These are phyloP conservation scores for Allacma fusca DNA, from an alignment of 2,888 invertebrate genomes.

Conservation along the genomic window DNA sequence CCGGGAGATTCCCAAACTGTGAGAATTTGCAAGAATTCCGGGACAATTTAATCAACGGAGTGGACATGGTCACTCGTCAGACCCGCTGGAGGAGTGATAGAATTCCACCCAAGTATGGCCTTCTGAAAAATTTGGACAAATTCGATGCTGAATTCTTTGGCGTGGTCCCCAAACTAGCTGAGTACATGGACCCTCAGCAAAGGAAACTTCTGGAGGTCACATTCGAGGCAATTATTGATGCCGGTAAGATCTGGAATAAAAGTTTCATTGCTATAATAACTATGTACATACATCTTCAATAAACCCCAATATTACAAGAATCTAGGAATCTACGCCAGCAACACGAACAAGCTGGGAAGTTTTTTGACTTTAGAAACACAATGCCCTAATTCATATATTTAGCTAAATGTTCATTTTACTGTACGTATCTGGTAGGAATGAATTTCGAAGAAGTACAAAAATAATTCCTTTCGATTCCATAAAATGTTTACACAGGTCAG, in stretches of 20 bases:
- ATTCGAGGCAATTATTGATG: constrained; percentile 43
- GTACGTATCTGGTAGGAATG: too few species aligned
- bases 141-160: constrained; percentile 46
- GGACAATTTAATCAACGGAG: constrained; percentile 66
- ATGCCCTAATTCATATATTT: too few species aligned
- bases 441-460: too few species aligned
- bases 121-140: constrained; percentile 39
- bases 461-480: too few species aligned
- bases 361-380: too few species aligned
- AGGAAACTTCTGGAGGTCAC: constrained; percentile 40
- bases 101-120: constrained; percentile 23
- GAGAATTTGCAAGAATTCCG: constrained; percentile 68
- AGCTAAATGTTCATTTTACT: too few species aligned
- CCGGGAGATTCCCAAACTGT: constrained; percentile 68
- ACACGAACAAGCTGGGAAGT: too few species aligned
- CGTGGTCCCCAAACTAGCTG: constrained; percentile 40
- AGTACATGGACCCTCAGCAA: constrained; percentile 43
- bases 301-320: too few species aligned
- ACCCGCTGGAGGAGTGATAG: constrained; percentile 19
- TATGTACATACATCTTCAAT: too few species aligned
- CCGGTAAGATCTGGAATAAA: constrained; percentile 24
- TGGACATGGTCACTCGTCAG: constrained; percentile 68
- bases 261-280: too few species aligned
- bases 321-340: too few species aligned
- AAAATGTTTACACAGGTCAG: too few species aligned